phyloP scores from a whole-genome alignment of 2,113 vertebrate genomes.

The Burhinus oedicnemus region DNA sequence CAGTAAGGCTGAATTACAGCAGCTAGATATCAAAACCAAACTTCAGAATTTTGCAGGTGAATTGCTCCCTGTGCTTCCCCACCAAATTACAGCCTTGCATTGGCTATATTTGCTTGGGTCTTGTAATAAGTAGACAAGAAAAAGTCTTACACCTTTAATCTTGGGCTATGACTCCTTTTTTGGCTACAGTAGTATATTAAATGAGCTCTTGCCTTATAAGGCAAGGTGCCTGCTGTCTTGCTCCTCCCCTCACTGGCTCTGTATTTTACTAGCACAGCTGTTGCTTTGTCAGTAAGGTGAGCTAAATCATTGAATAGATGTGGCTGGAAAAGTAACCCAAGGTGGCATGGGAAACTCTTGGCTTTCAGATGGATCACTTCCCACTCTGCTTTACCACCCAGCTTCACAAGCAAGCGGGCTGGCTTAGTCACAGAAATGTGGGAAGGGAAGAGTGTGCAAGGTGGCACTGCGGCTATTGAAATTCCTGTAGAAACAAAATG shows the following conservation, averaged over 20 bases:
- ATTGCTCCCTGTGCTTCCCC: neutral
- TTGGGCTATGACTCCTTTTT: neutral
- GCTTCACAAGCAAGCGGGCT: neutral
- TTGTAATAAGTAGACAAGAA: neutral
- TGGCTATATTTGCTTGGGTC: neutral
- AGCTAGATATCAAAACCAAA: neutral
- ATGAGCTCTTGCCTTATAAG: neutral
- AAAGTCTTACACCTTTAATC: neutral
- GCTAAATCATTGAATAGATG: neutral
- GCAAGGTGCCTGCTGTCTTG: neutral
- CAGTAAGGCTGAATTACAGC: neutral
- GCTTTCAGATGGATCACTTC: neutral
- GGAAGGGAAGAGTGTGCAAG: neutral
- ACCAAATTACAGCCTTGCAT: neutral
- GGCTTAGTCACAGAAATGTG: neutral
- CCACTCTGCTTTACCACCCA: neutral
- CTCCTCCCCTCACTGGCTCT: neutral
- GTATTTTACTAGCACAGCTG: neutral
- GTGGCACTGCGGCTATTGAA: neutral
- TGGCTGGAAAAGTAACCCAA: neutral
- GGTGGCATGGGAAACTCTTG: neutral
- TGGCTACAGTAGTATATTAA: neutral
- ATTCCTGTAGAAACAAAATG: neutral
- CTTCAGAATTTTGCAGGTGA: neutral
- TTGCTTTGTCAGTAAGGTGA: neutral